Evolutionary conservation across 1,140 invertebrate genomes (phyloP), one percentile per base, ranked within the genome.

Genomic region (Diorhabda sublineata): DNA sequence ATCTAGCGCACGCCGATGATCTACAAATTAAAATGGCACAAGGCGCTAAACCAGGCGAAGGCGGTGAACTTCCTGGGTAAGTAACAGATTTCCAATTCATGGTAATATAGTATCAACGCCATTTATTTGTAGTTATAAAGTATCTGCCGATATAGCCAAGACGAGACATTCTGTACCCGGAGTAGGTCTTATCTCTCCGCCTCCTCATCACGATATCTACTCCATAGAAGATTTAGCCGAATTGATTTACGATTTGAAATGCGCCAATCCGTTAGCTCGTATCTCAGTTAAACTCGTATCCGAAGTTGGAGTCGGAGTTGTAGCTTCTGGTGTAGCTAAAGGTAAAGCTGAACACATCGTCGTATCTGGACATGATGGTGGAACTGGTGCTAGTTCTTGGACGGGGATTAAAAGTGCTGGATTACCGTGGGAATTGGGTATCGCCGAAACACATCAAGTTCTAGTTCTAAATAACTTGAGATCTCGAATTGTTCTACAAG

Each of bases 121-220:
- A 8, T 52, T 3, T 4, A n/a, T 59, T 71, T 69, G 41, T 45
- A 77, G 75, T 4, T 79, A 78, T 70, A 81, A 80, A 75, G 96
- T 98, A 5, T 96, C 96, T 0, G 90, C 93, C 77, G 96, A 98
- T 63, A 99, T 99, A 79, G 98, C 97, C 4, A 88, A 89, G 68
- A 98, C 96, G 2, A 87, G 98, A 62, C 95, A 98, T 82, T 98
- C 96, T 0, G 96, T 99, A 3, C 87, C 97, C 4, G 96, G 96
- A 5, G 98, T 99, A n/a, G 98, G 98, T 63, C 83, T 99, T 2
- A 99, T 99, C 78, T 98, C 96, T 2, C 98, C 98, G 45, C 97
- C 98, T 4, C 98, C 98, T 4, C 98, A 99, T 85, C 98, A 99
- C 82, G 97, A 99, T 80, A 99, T 99, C 81, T 99, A 99, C 83